Base-by-base conservation (phyloP, 2,888 invertebrate species). In the Phytoseiulus persimilis region DNA sequence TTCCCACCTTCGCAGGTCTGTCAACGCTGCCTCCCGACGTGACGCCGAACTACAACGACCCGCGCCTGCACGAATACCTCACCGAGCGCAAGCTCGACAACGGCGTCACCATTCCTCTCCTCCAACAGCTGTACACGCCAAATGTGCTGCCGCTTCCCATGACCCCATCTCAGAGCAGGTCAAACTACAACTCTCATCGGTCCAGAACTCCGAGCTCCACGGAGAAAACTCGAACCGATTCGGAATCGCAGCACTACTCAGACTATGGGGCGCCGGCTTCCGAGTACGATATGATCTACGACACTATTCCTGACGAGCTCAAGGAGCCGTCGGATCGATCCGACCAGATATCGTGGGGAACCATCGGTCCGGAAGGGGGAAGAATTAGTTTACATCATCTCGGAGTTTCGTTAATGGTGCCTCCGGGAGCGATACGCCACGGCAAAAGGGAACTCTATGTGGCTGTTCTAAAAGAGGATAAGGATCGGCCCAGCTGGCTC, bases 401-500 rank as follows among this genome's bases (percentile, higher is more conserved):
- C 5, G 87, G 96, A 32, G 95, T 98, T 83, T 95, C 96, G 91
- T 94, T 98, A 91, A 95, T 96, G 0, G 94, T 98, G 90, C 97
- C 98, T 46, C 97, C 98, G 93, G 95, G 96, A 91, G 96, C 97
- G 0, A 94, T 98, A 39, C 95, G 95, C 89, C 95, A 96, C 92
- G 95, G 95, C 65, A 94, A 95, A 90, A 95, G 96, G 92, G 87
- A 87, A 39, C 94, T 98, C 90, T 97, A 96, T 92, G 94, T 98
- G 90, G 96, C 97, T 89, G 96, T 98, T 90, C 95, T 98, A 90
- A 95, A 96, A 92, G 98, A 98, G 92, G 97, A 98, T 93, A 95
- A 96, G 93, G 97, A 97, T 93, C 94, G 97, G 92, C 97, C 98
- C 33, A 95, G 95, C 32, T n/a, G 33, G 89, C 89, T 94, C 93